Evolutionary conservation across 2,797 vertebrate genomes (phyloP).

Genomic region (Pelodytes ibericus): DNA sequence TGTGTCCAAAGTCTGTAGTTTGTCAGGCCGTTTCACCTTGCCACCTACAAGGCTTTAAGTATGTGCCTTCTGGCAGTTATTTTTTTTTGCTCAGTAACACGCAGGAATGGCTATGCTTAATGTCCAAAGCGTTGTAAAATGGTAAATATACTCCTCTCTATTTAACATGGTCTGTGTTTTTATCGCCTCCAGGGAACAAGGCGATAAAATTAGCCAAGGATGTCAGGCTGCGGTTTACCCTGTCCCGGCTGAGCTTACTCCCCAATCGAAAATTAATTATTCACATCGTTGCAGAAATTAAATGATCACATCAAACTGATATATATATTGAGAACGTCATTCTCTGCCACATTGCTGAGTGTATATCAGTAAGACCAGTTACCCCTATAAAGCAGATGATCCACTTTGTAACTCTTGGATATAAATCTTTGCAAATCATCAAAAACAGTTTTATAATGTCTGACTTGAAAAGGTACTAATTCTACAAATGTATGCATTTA

Average conservation of each 20-base stretch:
- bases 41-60: constrained; percentile 43
- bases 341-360: neutral
- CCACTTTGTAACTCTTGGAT: too few relatives aligned
- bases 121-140: constrained; percentile 28
- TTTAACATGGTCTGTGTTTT: neutral
- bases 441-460: too few relatives aligned
- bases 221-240: constrained; percentile 11
- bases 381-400: too few relatives aligned
- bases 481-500: too few relatives aligned
- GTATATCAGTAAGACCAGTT: too few relatives aligned
- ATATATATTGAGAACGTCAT: constrained; percentile 26
- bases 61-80: neutral
- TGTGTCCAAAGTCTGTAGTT: too few relatives aligned
- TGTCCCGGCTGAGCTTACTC: too few relatives aligned
- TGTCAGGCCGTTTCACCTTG: too few relatives aligned
- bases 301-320: constrained; percentile 22
- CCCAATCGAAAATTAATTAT: constrained; percentile 6
- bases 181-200: neutral
- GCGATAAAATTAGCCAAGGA: neutral
- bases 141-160: constrained; percentile 31
- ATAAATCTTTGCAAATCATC: too few relatives aligned
- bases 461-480: too few relatives aligned
- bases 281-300: constrained; percentile 3
- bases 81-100: constrained; percentile 41
- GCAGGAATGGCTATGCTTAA: constrained; percentile 22